Percentiles rank a stretch among this genome's conserved stretches.
Evolutionary conservation across 2,797 vertebrate species (phyloP).

Genomic region (Scarus forsteni): DNA sequence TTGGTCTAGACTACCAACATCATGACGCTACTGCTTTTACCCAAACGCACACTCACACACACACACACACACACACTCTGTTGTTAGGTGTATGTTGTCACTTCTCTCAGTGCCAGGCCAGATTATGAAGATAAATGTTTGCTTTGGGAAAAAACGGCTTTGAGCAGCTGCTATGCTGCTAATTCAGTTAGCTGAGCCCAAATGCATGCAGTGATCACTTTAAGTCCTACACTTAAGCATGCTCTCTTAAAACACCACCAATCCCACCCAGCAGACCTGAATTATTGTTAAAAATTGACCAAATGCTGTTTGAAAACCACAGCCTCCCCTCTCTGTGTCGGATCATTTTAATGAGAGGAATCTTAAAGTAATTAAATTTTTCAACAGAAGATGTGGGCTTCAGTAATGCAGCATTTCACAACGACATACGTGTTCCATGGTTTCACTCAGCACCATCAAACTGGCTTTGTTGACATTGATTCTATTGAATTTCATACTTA

Average conservation of each 20-base stretch:
- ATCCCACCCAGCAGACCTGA: slow-evolving; percentile 31
- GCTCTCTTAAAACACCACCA: slow-evolving; percentile 46
- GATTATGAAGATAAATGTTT: slow-evolving; percentile 80
- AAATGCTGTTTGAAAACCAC: slow-evolving; percentile 17
- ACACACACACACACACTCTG: slow-evolving; percentile 22
- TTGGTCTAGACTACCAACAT: slow-evolving; percentile 66
- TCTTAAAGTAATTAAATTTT: background rate
- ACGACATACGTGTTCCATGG: slow-evolving; percentile 3
- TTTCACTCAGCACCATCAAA: background rate
- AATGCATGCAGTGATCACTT: slow-evolving; percentile 54
- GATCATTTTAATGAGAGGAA: background rate
- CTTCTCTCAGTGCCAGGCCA: slow-evolving; percentile 62
- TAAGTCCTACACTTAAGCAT: slow-evolving; percentile 59
- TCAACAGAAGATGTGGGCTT: slow-evolving; percentile 1
- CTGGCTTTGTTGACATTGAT: background rate
- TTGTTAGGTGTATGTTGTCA: slow-evolving; percentile 54
- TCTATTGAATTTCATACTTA: slow-evolving; percentile 10
- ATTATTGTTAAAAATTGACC: slow-evolving; percentile 34
- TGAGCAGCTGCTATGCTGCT: slow-evolving; percentile 73
- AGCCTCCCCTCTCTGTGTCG: background rate
- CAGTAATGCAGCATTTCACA: slow-evolving; percentile 1
- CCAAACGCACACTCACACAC: slow-evolving; percentile 17
- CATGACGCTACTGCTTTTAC: slow-evolving; percentile 60
- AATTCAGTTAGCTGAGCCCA: slow-evolving; percentile 61
- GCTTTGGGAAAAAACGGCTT: slow-evolving; percentile 63